Evolutionary conservation across 2,888 invertebrate genomes (phyloP).

Genomic region (Ormyrus labotus): DNA sequence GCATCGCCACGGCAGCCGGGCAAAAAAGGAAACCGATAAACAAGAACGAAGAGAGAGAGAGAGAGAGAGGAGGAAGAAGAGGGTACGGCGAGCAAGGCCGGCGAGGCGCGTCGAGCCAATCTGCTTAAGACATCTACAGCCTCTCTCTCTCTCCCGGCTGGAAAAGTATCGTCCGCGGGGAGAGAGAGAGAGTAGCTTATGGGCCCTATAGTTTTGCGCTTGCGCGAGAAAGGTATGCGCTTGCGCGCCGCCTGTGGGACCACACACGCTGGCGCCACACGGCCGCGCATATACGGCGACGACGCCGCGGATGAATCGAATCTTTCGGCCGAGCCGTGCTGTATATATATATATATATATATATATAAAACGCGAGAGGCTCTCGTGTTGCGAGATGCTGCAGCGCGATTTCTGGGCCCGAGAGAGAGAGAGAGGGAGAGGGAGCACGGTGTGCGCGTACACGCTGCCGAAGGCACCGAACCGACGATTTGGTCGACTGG

Average conservation of each 20-base stretch:
- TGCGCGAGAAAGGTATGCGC: constrained; percentile 47
- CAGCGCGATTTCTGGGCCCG: constrained; percentile 38
- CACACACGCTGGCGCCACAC: constrained; percentile 55
- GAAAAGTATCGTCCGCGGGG: constrained; percentile 50
- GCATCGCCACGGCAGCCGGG: constrained; percentile 12
- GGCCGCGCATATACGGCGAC: constrained; percentile 16
- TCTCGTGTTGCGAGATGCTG: constrained; percentile 42
- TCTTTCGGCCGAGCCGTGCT: neutral
- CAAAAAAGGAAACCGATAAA: neutral
- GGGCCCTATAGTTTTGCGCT: neutral
- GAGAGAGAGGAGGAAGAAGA: neutral
- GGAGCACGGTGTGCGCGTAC: too few species aligned
- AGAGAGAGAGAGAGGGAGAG: constrained; percentile 12
- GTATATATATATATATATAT: neutral
- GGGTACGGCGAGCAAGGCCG: constrained; percentile 11
- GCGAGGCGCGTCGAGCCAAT: constrained; percentile 46
- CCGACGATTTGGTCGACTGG: too few species aligned
- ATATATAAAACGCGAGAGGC: neutral
- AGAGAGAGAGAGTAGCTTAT: constrained; percentile 5
- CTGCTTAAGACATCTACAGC: constrained; percentile 57
- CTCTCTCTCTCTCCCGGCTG: constrained; percentile 9
- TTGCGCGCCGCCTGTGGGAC: constrained; percentile 46
- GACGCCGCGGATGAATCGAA: constrained; percentile 10
- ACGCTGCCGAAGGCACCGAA: too few species aligned
- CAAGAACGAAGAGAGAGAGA: neutral